Evolutionary conservation across 2,888 invertebrate genomes (phyloP).

Genomic region (Drosophila multiciliata): DNA sequence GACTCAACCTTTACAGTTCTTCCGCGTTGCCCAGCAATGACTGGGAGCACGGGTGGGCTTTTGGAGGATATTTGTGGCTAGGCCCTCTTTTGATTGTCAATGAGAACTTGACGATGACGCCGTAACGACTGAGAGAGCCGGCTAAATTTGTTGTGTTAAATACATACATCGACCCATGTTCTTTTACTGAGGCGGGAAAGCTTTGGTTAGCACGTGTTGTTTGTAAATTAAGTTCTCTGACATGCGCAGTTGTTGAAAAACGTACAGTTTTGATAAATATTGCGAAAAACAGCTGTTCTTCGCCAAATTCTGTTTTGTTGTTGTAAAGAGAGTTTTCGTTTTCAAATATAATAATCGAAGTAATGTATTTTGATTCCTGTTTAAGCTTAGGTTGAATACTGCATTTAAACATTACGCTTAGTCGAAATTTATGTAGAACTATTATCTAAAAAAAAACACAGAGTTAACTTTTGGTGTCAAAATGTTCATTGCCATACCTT

Average conservation of each 20-base stretch:
- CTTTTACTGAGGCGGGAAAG: slow-evolving; percentile 24
- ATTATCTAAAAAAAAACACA: not conserved
- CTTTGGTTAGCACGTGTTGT: slow-evolving; percentile 49
- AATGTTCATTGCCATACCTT: not conserved
- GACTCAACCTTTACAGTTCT: slow-evolving; percentile 60
- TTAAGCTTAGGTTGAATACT: not conserved
- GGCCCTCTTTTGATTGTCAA: slow-evolving; percentile 20
- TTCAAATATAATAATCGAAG: not conserved
- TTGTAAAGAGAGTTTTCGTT: not conserved
- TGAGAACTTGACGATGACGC: slow-evolving; percentile 30
- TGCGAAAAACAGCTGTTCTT: slow-evolving; percentile 41
- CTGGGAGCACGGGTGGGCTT: slow-evolving; percentile 39
- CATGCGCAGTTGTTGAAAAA: slow-evolving; percentile 41
- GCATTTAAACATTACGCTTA: not conserved
- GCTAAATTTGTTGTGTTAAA: slow-evolving; percentile 16
- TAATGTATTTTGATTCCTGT: not conserved
- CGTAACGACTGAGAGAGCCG: slow-evolving; percentile 44
- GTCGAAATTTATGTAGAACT: not conserved
- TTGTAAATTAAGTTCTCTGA: slow-evolving; percentile 28
- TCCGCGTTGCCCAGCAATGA: slow-evolving; percentile 49
- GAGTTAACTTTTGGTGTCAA: not conserved
- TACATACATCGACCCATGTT: slow-evolving; percentile 1
- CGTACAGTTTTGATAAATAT: slow-evolving; percentile 35
- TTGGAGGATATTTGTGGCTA: slow-evolving; percentile 9
- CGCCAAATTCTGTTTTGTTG: not conserved